These are phyloP conservation scores for Sphaerophoria taeniata DNA, from an alignment of 2,888 invertebrate genomes.

Conservation along the genomic window DNA sequence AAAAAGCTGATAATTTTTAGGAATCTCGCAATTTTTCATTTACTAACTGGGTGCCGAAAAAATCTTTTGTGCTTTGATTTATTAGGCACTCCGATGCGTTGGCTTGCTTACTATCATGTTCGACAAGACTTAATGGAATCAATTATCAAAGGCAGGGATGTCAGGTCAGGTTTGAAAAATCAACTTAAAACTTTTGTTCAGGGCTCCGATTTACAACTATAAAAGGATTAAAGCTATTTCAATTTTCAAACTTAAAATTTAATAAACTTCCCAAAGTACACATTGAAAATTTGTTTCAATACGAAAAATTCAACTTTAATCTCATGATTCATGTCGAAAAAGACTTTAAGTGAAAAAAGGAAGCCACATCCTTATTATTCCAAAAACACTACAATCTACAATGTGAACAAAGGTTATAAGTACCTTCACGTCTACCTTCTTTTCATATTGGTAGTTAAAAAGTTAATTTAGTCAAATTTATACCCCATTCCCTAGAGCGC, in stretches of 20 bases:
- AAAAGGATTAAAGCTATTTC: no score
- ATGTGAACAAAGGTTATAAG: background rate
- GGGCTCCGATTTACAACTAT: no score
- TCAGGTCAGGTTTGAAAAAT: no score
- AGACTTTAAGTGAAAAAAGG: constrained; percentile 8
- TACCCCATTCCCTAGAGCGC: constrained; percentile 14
- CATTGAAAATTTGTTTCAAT: background rate
- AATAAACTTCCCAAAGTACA: background rate
- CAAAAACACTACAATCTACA: background rate
- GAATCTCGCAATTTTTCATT: constrained; percentile 11
- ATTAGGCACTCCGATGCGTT: constrained; percentile 21
- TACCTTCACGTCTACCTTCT: background rate
- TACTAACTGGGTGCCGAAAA: background rate
- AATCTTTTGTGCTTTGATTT: constrained; percentile 15
- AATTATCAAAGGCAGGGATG: no score
- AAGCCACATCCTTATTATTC: background rate
- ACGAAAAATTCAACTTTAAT: background rate
- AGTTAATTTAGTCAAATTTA: constrained; percentile 49
- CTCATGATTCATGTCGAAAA: background rate
- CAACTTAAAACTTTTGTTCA: no score
- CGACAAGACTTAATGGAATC: constrained; percentile 14
- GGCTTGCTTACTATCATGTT: constrained; percentile 7
- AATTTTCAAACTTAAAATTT: background rate
- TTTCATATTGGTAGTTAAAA: constrained; percentile 3
- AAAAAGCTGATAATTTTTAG: background rate